phyloP scores from a whole-genome alignment of 2,797 vertebrate species.

The Aselliscus stoliczkanus region DNA sequence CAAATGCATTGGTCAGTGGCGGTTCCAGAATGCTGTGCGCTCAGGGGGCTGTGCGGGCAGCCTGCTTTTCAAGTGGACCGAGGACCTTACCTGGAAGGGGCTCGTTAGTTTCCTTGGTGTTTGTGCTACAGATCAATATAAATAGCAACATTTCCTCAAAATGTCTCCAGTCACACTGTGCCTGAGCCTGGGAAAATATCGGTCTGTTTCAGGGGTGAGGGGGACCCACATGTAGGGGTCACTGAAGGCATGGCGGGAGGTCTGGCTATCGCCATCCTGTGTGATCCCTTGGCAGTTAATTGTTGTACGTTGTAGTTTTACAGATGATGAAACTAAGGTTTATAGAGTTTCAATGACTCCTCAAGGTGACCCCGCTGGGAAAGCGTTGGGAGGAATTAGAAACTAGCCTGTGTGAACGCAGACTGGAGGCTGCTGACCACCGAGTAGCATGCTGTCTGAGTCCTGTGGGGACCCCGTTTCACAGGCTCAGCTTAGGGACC shows the following conservation, averaged over 20 bases:
- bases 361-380: not conserved
- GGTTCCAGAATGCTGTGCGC: not conserved
- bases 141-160: not conserved
- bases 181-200: rapidly evolving
- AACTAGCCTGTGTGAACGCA: not conserved
- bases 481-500: rapidly evolving
- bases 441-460: rapidly evolving
- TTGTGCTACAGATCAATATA: not conserved
- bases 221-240: no score
- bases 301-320: not conserved
- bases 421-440: not conserved
- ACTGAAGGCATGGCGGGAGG: not conserved
- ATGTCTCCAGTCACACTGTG: no score
- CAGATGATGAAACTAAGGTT: not conserved
- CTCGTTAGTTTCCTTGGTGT: not conserved
- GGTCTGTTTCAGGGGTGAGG: not conserved
- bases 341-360: not conserved
- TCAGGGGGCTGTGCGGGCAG: no score
- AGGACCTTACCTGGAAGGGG: no score
- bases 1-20: not conserved
- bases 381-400: not conserved
- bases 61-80: no score
- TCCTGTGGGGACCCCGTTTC: not conserved
- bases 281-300: not conserved
- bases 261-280: not conserved